These are phyloP conservation scores for Enteromius radiatus DNA, from an alignment of 2,797 vertebrate species.

Conservation along the genomic window DNA sequence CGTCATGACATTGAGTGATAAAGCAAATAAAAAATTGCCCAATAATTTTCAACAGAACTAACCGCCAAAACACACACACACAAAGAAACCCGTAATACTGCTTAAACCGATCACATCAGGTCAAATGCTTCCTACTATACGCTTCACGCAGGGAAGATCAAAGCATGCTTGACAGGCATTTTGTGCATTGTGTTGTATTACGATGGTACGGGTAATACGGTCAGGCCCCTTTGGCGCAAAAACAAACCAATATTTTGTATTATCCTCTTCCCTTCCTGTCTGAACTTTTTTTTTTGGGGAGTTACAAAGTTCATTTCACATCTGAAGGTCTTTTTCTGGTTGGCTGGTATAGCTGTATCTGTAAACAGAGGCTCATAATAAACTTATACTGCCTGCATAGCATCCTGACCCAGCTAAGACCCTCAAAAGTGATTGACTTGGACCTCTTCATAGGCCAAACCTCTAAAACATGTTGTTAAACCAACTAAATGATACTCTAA, in stretches of 20 bases:
- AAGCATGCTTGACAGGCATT: slow-evolving; percentile 42
- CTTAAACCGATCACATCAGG: slow-evolving; percentile 30
- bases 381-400: slow-evolving; percentile 6
- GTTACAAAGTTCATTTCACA: slow-evolving; percentile 31
- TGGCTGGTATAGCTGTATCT: background rate
- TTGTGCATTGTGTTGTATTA: background rate
- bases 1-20: slow-evolving; percentile 36
- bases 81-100: slow-evolving; percentile 9
- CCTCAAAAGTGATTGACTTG: slow-evolving; percentile 9
- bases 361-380: slow-evolving; percentile 4
- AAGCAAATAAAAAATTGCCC: slow-evolving; percentile 33
- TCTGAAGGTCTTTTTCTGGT: slow-evolving; percentile 39
- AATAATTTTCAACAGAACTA: slow-evolving; percentile 26
- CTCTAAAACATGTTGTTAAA: background rate
- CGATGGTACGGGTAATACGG: slow-evolving; percentile 12
- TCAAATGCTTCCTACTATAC: slow-evolving; percentile 47
- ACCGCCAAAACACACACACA: slow-evolving; percentile 21
- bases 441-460: background rate
- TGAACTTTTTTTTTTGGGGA: background rate
- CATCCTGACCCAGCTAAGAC: slow-evolving; percentile 4
- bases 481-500: background rate
- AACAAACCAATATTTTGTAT: slow-evolving; percentile 9
- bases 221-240: slow-evolving; percentile 13
- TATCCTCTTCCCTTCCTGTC: background rate
- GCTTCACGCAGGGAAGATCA: slow-evolving; percentile 50